These are phyloP conservation scores for Pygmarrhopalites habei DNA, from an alignment of 1,140 invertebrate species.

Conservation along the genomic window DNA sequence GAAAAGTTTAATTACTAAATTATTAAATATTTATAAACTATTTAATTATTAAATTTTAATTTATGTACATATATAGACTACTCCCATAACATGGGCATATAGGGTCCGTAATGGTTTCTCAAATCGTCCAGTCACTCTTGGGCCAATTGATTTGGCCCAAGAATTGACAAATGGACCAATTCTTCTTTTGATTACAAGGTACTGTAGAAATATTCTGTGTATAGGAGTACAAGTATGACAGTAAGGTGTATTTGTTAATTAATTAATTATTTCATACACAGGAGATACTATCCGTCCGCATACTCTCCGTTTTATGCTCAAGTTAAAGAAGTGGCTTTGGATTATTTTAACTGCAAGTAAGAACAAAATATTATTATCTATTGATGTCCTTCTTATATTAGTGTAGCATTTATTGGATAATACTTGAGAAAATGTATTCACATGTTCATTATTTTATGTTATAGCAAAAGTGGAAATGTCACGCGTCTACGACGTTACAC, in stretches of 20 bases:
- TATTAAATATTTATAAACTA: too few species aligned
- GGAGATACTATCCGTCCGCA: slow-evolving; percentile 34
- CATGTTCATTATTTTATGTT: too few species aligned
- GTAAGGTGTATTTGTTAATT: too few species aligned
- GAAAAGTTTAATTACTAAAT: slow-evolving; percentile 28
- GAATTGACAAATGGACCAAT: slow-evolving; percentile 32
- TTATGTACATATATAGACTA: too few species aligned
- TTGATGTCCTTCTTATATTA: too few species aligned
- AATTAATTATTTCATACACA: too few species aligned
- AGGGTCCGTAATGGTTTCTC: slow-evolving; percentile 35
- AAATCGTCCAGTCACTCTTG: slow-evolving; percentile 31
- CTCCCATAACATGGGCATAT: slow-evolving; percentile 37
- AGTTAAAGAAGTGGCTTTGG: slow-evolving; percentile 35
- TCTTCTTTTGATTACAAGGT: slow-evolving; percentile 36
- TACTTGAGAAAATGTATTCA: too few species aligned
- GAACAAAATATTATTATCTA: too few species aligned
- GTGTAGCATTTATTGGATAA: too few species aligned
- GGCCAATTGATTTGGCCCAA: slow-evolving; percentile 27
- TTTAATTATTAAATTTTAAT: too few species aligned
- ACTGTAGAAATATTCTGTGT: too few species aligned
- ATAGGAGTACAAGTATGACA: too few species aligned
- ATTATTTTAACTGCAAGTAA: slow-evolving; percentile 40
- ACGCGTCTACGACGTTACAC: slow-evolving; percentile 30
- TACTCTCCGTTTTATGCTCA: slow-evolving; percentile 37
- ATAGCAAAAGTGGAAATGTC: slow-evolving; percentile 38